phyloP scores from a whole-genome alignment of 2,113 vertebrate species.

The Bambusicola thoracicus region DNA sequence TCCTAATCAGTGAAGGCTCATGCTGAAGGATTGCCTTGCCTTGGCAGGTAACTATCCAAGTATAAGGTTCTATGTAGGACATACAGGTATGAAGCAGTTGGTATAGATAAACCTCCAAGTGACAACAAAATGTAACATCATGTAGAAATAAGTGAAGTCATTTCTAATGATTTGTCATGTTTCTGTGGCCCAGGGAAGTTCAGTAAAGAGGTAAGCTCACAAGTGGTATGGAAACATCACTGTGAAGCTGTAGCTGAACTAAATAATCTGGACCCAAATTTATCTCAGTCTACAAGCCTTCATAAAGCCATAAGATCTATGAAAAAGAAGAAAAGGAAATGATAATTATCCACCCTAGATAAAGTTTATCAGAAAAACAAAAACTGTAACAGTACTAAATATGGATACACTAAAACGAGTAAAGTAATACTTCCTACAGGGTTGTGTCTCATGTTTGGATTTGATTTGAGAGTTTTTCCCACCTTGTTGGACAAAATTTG shows the following conservation, averaged over 20 bases:
- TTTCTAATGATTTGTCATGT: background rate
- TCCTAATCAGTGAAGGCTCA: background rate
- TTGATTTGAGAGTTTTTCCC: background rate
- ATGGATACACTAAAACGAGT: background rate
- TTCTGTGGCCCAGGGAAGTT: background rate
- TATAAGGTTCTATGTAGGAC: background rate
- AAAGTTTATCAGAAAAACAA: background rate
- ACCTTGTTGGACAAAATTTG: background rate
- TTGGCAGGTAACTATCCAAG: background rate
- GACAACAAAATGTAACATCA: background rate
- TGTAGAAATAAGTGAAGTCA: background rate
- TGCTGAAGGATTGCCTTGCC: background rate
- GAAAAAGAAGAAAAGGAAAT: background rate
- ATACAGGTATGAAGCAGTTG: background rate
- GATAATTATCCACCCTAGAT: background rate
- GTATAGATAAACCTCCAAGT: background rate
- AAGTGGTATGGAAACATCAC: background rate
- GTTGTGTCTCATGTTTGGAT: background rate
- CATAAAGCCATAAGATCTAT: background rate
- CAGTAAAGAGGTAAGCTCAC: background rate
- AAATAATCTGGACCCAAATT: background rate
- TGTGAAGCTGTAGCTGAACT: background rate
- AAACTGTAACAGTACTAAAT: background rate
- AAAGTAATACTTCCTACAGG: background rate
- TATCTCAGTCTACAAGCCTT: background rate